Percentiles rank a stretch among this genome's conserved stretches.
phyloP scores from a whole-genome alignment of 2,797 vertebrate genomes.

The Gymnothorax javanicus region DNA sequence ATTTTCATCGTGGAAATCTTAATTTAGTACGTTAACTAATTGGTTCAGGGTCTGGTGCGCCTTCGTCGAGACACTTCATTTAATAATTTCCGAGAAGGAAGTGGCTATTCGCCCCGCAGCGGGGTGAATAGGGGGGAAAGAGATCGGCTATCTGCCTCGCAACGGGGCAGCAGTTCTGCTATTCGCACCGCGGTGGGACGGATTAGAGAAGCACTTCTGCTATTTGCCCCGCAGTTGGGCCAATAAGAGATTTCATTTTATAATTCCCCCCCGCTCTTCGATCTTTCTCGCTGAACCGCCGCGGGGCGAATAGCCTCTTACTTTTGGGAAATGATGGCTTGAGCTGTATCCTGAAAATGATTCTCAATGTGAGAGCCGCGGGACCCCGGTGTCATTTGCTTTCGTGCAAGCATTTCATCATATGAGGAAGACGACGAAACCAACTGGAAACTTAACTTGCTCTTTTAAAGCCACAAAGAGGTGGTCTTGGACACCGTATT shows the following conservation, averaged over 20 bases:
- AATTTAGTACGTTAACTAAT: background rate
- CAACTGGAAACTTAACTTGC: background rate
- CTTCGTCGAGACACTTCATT: background rate
- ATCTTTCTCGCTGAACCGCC: too few relatives aligned
- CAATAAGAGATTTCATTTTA: too few relatives aligned
- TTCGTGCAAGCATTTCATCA: background rate
- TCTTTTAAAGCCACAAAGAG: background rate
- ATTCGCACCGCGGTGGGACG: too few relatives aligned
- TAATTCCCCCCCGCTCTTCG: too few relatives aligned
- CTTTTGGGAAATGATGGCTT: too few relatives aligned
- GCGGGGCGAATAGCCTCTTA: too few relatives aligned
- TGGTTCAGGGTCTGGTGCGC: background rate
- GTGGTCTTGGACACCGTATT: background rate
- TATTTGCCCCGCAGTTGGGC: too few relatives aligned
- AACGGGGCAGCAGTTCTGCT: too few relatives aligned
- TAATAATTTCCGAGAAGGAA: background rate
- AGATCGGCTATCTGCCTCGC: too few relatives aligned
- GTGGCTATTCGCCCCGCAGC: too few relatives aligned
- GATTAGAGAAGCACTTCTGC: too few relatives aligned
- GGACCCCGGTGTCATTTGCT: background rate
- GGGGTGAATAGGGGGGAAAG: too few relatives aligned
- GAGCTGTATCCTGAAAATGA: background rate
- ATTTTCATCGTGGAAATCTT: background rate
- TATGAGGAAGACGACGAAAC: background rate
- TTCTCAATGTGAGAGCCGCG: background rate